A percentile compares a stretch with the other conserved stretches of the same genome.
phyloP scores from a whole-genome alignment of 2,113 vertebrate genomes.

The Athene noctua region DNA sequence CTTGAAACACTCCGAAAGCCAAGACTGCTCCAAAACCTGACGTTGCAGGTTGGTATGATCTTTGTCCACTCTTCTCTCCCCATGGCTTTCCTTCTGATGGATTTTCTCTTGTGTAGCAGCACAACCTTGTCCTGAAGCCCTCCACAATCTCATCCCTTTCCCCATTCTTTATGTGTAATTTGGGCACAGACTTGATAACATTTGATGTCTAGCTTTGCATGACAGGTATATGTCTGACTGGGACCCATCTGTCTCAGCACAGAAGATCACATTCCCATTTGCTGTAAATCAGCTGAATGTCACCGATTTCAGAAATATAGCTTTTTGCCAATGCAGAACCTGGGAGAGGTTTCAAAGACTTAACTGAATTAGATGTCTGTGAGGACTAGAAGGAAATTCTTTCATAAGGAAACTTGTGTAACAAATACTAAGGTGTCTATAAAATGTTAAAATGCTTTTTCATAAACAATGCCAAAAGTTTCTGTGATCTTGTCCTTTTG shows the following conservation, averaged over 20 bases:
- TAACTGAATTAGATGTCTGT: background rate
- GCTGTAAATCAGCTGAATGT: background rate
- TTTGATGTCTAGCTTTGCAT: background rate
- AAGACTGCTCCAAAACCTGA: background rate
- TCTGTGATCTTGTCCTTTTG: background rate
- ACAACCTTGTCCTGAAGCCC: background rate
- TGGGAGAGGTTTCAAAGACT: background rate
- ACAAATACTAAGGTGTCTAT: background rate
- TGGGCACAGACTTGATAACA: background rate
- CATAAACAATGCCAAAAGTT: background rate
- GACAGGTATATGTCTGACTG: background rate
- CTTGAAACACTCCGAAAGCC: background rate
- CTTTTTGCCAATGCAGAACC: background rate
- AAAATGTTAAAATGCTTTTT: constrained; percentile 6
- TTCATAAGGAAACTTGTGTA: background rate
- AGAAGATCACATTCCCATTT: background rate
- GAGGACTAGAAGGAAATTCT: background rate
- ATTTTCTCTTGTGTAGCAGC: background rate
- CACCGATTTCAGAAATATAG: background rate
- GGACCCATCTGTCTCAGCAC: background rate
- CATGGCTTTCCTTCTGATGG: background rate
- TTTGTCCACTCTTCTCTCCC: background rate
- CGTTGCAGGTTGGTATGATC: fast-evolving
- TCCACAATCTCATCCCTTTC: background rate
- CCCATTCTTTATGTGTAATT: background rate